Conservation (phyloP, 2,888 invertebrate genomes). For the Mystacides longicornis region DNA sequence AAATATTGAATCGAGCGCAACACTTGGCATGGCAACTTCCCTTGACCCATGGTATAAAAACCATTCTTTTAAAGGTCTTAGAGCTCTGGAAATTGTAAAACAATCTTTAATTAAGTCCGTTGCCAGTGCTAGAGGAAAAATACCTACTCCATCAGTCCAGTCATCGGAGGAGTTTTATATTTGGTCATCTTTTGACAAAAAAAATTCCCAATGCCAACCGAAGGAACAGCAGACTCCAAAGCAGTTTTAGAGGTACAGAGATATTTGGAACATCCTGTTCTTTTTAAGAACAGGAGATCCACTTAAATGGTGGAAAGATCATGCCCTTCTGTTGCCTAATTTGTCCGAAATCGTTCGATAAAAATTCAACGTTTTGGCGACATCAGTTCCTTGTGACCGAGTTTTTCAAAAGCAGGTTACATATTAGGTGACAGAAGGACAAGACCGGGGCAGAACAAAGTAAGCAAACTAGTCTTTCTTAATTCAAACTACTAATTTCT, state of each 20-base stretch:
- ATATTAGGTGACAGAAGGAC: conserved; percentile 5
- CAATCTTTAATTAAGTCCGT: background rate
- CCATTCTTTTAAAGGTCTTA: background rate
- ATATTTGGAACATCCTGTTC: background rate
- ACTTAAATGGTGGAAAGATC: conserved; percentile 5
- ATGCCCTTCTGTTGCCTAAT: conserved; percentile 1
- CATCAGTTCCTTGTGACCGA: conserved; percentile 3
- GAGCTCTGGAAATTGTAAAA: background rate
- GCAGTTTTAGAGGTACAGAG: background rate
- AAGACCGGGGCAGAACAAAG: background rate
- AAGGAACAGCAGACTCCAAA: background rate
- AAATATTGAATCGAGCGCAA: background rate
- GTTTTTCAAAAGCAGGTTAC: conserved; percentile 1
- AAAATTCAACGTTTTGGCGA: background rate
- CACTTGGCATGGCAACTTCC: background rate
- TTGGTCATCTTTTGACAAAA: conserved; percentile 1
- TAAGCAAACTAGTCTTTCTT: background rate
- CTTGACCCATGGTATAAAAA: background rate
- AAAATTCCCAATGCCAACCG: no score
- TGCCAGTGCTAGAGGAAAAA: no score
- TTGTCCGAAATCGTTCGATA: background rate
- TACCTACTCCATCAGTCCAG: no score
- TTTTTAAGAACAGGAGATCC: no score
- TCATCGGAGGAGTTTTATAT: background rate
- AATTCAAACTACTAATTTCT: conserved; percentile 4